A percentile compares a stretch with the other conserved stretches of the same genome.
Evolutionary conservation across 2,888 invertebrate genomes (phyloP).

Genomic region (Agrotis clavis): DNA sequence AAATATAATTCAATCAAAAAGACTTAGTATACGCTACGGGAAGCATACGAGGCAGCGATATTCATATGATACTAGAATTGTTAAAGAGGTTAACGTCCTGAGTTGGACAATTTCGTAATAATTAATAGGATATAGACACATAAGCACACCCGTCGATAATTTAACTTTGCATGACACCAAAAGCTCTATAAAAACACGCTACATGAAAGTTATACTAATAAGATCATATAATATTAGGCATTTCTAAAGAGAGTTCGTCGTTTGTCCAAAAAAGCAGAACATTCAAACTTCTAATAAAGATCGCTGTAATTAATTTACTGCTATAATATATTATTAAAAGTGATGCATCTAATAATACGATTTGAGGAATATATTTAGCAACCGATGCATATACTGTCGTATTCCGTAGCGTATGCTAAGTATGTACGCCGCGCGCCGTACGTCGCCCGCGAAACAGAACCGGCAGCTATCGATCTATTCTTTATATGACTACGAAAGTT

Average conservation of each 20-base stretch:
- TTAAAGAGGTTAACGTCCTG: slow-evolving; percentile 44
- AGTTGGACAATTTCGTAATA: slow-evolving; percentile 48
- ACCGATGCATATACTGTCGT: slow-evolving; percentile 39
- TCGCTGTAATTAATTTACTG: slow-evolving; percentile 52
- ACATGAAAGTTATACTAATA: slow-evolving; percentile 56
- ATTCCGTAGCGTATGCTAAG: slow-evolving; percentile 62
- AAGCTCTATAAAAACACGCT: slow-evolving; percentile 65
- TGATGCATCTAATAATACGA: slow-evolving; percentile 54
- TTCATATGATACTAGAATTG: slow-evolving; percentile 34
- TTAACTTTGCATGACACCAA: slow-evolving; percentile 58
- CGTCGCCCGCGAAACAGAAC: slow-evolving; percentile 35
- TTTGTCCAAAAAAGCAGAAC: slow-evolving; percentile 52
- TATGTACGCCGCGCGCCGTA: slow-evolving; percentile 27
- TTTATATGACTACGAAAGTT: slow-evolving; percentile 77
- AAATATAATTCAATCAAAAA: slow-evolving; percentile 68
- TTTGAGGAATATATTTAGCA: slow-evolving; percentile 47
- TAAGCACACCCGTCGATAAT: slow-evolving; percentile 45
- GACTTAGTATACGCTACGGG: slow-evolving; percentile 64
- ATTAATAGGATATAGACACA: slow-evolving; percentile 59
- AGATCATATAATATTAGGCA: slow-evolving; percentile 47
- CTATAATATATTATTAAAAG: slow-evolving; percentile 45
- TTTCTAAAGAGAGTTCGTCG: slow-evolving; percentile 57
- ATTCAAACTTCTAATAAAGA: slow-evolving; percentile 48
- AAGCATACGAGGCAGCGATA: slow-evolving; percentile 44
- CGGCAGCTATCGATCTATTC: slow-evolving; percentile 60